A percentile compares a stretch with the other conserved stretches of the same genome.
These are phyloP conservation scores for Trididemnum nubilum DNA, from an alignment of 23 tunicate genomes.

Conservation along the genomic window DNA sequence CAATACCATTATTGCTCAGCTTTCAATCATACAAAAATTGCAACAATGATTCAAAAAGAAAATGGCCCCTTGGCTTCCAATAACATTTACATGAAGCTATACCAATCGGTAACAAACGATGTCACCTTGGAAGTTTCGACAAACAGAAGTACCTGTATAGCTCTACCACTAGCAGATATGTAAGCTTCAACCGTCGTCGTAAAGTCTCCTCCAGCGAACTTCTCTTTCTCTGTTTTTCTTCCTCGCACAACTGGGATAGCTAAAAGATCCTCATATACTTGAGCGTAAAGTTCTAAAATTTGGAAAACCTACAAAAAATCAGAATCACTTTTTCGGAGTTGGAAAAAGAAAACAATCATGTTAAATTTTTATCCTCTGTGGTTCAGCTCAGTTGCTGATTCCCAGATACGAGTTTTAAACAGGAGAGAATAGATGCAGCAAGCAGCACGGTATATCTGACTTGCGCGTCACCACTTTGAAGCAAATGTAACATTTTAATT, in stretches of 20 bases:
- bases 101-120: no score
- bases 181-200: conserved; percentile 96
- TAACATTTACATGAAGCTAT: no score
- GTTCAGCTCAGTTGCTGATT: no score
- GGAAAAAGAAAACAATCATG: not conserved
- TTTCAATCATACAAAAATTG: not conserved
- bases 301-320: conserved; percentile 50
- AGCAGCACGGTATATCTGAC: no score
- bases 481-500: no score
- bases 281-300: conserved; percentile 86
- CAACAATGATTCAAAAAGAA: not conserved
- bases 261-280: conserved; percentile 84
- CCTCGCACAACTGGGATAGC: conserved; percentile 97
- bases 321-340: no score
- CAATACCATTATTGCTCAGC: not conserved
- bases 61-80: no score
- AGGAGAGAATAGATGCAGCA: no score
- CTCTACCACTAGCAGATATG: conserved; percentile 89
- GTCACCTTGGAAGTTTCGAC: not conserved
- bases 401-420: no score
- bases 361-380: not conserved
- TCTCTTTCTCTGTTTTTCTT: conserved; percentile 89
- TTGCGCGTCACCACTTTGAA: no score
- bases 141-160: conserved; percentile 65
- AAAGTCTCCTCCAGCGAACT: conserved; percentile 98